These are phyloP conservation scores for Drosophila serrata DNA, from an alignment of 1,140 invertebrate species.

Conservation along the genomic window DNA sequence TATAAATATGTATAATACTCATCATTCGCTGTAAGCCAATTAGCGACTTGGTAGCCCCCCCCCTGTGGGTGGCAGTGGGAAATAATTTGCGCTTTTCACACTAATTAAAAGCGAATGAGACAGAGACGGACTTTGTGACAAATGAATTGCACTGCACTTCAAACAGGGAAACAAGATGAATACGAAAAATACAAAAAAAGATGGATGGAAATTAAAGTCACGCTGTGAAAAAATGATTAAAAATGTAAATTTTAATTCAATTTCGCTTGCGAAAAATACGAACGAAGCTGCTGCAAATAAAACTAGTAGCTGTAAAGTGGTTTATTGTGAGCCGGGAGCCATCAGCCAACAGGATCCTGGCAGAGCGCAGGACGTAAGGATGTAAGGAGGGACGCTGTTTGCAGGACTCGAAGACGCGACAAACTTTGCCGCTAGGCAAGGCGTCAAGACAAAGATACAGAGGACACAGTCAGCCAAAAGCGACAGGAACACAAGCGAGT, in stretches of 20 bases:
- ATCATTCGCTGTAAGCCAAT: slow-evolving; percentile 77
- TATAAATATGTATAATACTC: slow-evolving; percentile 61
- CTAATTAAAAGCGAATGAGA: slow-evolving; percentile 77
- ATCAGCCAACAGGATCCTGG: slow-evolving; percentile 8
- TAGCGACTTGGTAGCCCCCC: slow-evolving; percentile 42
- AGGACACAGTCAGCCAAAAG: slow-evolving; percentile 35
- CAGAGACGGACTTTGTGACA: slow-evolving; percentile 46
- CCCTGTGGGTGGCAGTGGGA: slow-evolving; percentile 16
- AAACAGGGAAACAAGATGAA: not conserved
- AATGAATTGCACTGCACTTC: slow-evolving; percentile 62
- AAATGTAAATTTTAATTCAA: slow-evolving; percentile 83
- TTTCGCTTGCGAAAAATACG: slow-evolving; percentile 57
- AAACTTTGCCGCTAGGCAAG: slow-evolving; percentile 75
- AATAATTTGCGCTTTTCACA: slow-evolving; percentile 82
- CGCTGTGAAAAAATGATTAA: slow-evolving; percentile 74
- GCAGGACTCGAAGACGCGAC: slow-evolving; percentile 58
- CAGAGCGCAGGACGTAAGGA: slow-evolving; percentile 6
- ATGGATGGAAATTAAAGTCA: slow-evolving; percentile 67
- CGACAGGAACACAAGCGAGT: slow-evolving; percentile 33
- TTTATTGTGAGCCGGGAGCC: slow-evolving; percentile 72
- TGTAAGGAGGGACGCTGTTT: not conserved
- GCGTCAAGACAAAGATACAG: slow-evolving; percentile 55
- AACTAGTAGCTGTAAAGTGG: slow-evolving; percentile 77
- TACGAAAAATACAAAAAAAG: too few species aligned
- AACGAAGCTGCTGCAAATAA: slow-evolving; percentile 40